These are phyloP conservation scores for Oryzias dopingdopingensis DNA, from an alignment of 2,797 vertebrate genomes.

Conservation along the genomic window DNA sequence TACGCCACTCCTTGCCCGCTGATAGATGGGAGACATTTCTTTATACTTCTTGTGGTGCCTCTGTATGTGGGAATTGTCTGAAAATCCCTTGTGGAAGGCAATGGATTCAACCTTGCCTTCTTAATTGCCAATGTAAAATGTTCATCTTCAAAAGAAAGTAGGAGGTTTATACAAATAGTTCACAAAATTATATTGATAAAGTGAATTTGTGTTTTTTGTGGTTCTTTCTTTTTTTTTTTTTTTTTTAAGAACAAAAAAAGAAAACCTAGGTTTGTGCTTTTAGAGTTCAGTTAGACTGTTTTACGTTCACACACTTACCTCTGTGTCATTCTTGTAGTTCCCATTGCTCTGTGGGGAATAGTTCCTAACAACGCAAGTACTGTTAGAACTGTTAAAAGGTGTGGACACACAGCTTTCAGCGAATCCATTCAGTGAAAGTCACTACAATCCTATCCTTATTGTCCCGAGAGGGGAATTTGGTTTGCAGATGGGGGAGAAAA, in stretches of 20 bases:
- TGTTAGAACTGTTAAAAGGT: constrained; percentile 13
- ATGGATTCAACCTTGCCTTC: too few species aligned
- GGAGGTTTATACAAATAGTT: too few species aligned
- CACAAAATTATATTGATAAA: too few species aligned
- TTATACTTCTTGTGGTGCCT: too few species aligned
- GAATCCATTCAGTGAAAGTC: constrained; percentile 26
- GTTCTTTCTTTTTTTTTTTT: neutral
- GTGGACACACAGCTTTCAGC: constrained; percentile 21
- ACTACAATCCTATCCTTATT: constrained; percentile 15
- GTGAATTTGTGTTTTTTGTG: neutral
- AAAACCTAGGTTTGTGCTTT: neutral
- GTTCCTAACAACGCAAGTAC: constrained; percentile 33
- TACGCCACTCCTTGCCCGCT: neutral
- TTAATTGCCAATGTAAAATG: too few species aligned
- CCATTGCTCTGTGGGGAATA: constrained; percentile 32
- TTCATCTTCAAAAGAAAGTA: too few species aligned
- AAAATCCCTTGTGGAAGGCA: too few species aligned
- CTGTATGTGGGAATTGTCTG: too few species aligned
- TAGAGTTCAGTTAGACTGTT: constrained; percentile 10
- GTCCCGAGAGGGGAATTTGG: constrained; percentile 15
- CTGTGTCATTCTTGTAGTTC: constrained; percentile 15
- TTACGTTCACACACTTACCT: constrained; percentile 17
- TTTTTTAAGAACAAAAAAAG: too few species aligned
- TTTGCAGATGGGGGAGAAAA: constrained; percentile 27
- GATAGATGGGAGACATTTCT: neutral